Base-by-base conservation (phyloP, 2,888 invertebrate species). In the Stramonita haemastoma region DNA sequence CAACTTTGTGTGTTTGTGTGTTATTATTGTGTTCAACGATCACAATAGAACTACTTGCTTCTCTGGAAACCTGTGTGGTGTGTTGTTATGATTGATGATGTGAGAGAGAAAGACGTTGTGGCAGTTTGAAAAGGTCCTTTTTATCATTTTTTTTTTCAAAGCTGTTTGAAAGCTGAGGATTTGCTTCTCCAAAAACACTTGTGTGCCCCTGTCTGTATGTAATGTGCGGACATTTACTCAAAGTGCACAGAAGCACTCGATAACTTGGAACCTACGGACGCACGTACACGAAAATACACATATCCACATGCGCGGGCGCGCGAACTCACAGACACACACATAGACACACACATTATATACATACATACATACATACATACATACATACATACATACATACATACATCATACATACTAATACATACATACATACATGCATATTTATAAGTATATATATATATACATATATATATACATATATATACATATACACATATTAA, bases 31-130 rank as follows among this genome's bases (percentile, higher is more conserved):
- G 17, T 56, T 8, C 85, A n/a, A 57, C n/a, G 29, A 85, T 56
- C 77, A 79, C 77, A 79, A 79, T 79, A 79, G 32, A 79, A 79
- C 32, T 79, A 15, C 13, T 26, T 79, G 77, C 77, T 32, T 79
- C 77, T 79, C 15, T 15, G 26, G 34, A 79, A 13, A 34, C 34
- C 0, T 34, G 77, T 32, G 0, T 32, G 11, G 34, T 79, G 77
- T 79, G 29, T 46, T 46, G 46, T 46, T 46, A 46, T 46, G 46
- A 46, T 46, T 46, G 46, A 46, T 46, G 46, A 46, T 46, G 46
- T 46, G 46, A 46, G 46, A 46, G 46, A 46, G 46, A 46, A 46
- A 46, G 46, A 46, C 46, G 46, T 46, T 8, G 46, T 46, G 2
- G 46, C 2, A 46, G 2, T 46, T 46, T 46, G 46, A 46, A 46